Evolutionary conservation across 1,140 invertebrate species (phyloP).

Genomic region (Drosophila paulistorum): DNA sequence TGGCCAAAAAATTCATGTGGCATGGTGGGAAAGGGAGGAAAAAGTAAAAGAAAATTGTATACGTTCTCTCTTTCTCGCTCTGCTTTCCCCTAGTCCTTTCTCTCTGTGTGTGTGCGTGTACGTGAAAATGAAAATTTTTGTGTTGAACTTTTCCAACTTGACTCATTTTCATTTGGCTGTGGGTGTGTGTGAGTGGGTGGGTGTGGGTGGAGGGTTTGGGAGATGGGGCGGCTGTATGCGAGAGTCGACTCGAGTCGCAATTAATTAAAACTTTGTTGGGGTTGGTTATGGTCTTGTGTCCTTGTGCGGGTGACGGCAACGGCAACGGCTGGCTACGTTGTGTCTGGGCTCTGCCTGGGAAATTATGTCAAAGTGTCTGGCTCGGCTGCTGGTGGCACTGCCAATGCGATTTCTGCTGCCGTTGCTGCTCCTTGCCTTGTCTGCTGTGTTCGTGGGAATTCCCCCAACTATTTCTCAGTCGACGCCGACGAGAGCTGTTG

Average conservation of each 20-base stretch:
- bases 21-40: no score
- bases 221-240: constrained; percentile 10
- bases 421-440: constrained; percentile 38
- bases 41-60: constrained; percentile 23
- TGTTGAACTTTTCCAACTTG: constrained; percentile 72
- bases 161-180: constrained; percentile 73
- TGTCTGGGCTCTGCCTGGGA: constrained; percentile 47
- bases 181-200: constrained; percentile 23
- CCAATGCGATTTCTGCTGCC: constrained; percentile 12
- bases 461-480: constrained; percentile 80
- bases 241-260: constrained; percentile 61
- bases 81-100: not conserved
- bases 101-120: constrained; percentile 41
- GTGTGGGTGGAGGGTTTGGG: not conserved
- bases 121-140: constrained; percentile 73
- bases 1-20: no score
- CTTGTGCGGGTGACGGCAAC: constrained; percentile 54
- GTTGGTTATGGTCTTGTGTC: constrained; percentile 81
- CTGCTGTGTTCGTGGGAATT: constrained; percentile 78
- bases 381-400: constrained; percentile 30
- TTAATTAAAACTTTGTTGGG: constrained; percentile 83
- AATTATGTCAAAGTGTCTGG: constrained; percentile 83
- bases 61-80: not conserved
- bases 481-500: constrained; percentile 50
- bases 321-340: constrained; percentile 37